Base-by-base conservation (phyloP, 2,888 invertebrate species). In the Aleiodes alternator region DNA sequence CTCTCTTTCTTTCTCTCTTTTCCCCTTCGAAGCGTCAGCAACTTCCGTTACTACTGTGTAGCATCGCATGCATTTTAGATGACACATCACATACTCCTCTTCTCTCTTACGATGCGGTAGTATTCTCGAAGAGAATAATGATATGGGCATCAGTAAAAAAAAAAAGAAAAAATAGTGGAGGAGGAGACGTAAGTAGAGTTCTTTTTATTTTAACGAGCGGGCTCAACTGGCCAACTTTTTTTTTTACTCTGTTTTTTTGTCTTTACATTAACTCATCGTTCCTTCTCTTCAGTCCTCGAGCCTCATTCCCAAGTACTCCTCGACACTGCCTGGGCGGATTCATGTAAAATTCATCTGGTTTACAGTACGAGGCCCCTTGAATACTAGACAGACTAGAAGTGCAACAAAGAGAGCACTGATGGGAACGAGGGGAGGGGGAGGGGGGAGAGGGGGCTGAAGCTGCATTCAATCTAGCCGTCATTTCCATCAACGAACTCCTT, bases 301-400 rank as follows among this genome's bases (percentile, higher is more conserved):
- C 61, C 69, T 70, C 61, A 68, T 70, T 23, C 55, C 55, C 4
- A 66, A 72, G 77, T 75, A 55, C 43, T 69, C 70, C 56, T 71
- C 53, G 77, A 79, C 80, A 75, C 74, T 73, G 76, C 79, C 73
- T 71, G 77, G 77, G 80, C 76, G 81, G 81, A 84, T 86, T 86
- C 86, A 86, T 86, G 86, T 85, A 84, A 86, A 85, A 86, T 86
- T 86, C 86, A 86, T 86, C 80, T 79, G 76, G 80, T 82, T 83
- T 82, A 81, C 81, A 77, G 75, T 29, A 72, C 69, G 77, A 71
- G 51, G 55, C 55, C 16, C 55, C 55, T 66, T 73, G 73, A 48
- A 51, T 64, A 66, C 31, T 51, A 59, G 76, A 72, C 66, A 69
- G 23, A 70, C 38, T 61, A 43, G 23, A 29, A 69, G 51, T 11